Evolutionary conservation across 37 sponge, comb jelly and placozoan genomes (phyloP).

Genomic region (Beroe ovata): DNA sequence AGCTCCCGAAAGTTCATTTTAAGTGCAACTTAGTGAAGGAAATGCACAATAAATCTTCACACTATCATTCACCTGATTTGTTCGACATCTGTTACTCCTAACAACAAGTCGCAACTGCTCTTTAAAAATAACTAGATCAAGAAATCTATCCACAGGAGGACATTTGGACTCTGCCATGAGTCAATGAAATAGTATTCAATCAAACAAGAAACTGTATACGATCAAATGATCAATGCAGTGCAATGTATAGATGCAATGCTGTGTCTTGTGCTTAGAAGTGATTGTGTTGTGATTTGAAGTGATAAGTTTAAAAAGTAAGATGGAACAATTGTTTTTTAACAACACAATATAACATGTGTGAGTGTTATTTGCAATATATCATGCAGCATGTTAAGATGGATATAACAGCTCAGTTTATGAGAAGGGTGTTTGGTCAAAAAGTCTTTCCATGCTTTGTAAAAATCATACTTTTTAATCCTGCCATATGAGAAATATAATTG

Average conservation of each 20-base stretch:
- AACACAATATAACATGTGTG: not conserved
- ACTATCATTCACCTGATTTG: not conserved
- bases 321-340: not conserved
- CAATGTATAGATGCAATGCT: not conserved
- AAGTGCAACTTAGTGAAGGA: not conserved
- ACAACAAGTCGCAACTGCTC: constrained; percentile 62
- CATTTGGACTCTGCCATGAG: no score
- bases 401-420: no score
- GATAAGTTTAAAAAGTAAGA: not conserved
- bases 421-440: not conserved
- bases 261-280: not conserved
- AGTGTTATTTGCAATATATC: not conserved
- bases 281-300: not conserved
- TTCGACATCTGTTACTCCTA: constrained; percentile 39
- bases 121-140: not conserved
- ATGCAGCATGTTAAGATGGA: not conserved
- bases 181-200: no score
- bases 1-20: not conserved
- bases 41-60: no score
- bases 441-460: not conserved
- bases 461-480: no score
- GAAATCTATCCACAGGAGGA: not conserved
- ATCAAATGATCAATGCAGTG: not conserved
- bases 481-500: not conserved
- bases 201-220: no score